Conservation (phyloP, 2,797 vertebrate species). For the Crocodylus rhombifer region DNA sequence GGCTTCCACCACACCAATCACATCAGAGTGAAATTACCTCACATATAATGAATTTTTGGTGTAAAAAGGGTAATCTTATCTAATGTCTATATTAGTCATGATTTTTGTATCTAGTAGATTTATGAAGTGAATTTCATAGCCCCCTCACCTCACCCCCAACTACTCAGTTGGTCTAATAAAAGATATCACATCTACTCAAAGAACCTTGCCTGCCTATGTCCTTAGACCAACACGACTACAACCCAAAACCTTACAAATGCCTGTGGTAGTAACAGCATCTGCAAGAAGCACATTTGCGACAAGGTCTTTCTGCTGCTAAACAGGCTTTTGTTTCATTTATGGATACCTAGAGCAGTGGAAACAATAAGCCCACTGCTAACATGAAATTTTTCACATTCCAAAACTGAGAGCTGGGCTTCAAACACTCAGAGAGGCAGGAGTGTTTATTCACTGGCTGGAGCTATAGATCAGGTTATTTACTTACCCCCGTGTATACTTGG, state of each 20-base stretch:
- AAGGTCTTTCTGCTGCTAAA: constrained; percentile 75
- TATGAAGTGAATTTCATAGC: too few relatives aligned
- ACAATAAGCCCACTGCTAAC: constrained; percentile 76
- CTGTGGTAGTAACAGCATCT: constrained; percentile 57
- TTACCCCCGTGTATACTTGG: constrained; percentile 61
- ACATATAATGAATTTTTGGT: too few relatives aligned
- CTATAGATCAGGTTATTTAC: constrained; percentile 68
- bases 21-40: too few relatives aligned
- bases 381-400: constrained; percentile 82
- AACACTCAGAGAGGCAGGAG: constrained; percentile 74
- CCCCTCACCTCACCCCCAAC: too few relatives aligned
- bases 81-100: too few relatives aligned
- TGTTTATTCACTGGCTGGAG: constrained; percentile 80
- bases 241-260: constrained; percentile 58
- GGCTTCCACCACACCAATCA: too few relatives aligned
- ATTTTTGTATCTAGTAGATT: too few relatives aligned
- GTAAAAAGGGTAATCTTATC: too few relatives aligned
- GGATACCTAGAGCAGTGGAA: constrained; percentile 77
- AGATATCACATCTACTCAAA: too few relatives aligned
- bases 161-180: too few relatives aligned
- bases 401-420: constrained; percentile 68
- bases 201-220: too few relatives aligned
- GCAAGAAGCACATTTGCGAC: constrained; percentile 76
- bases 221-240: background rate
- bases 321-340: constrained; percentile 80